A percentile compares a stretch with the other conserved stretches of the same genome.
phyloP scores from a whole-genome alignment of 1,140 invertebrate genomes.

The Theocolax elegans region DNA sequence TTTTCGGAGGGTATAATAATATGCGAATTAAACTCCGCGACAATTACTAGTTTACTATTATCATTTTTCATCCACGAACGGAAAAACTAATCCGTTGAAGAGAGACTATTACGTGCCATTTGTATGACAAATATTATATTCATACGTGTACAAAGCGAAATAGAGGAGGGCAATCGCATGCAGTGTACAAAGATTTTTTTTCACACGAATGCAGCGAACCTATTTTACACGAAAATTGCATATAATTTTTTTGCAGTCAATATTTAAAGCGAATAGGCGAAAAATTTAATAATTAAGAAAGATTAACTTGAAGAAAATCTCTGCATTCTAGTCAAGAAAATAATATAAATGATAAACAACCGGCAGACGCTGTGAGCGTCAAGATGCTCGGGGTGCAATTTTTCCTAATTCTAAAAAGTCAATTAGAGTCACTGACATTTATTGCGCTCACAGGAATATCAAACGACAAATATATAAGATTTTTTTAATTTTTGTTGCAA shows the following conservation, averaged over 20 bases:
- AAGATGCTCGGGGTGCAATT: conserved; percentile 44
- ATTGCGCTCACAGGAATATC: conserved; percentile 1
- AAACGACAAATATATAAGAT: conserved; percentile 18
- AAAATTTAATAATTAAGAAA: background rate
- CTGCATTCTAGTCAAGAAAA: conserved; percentile 46
- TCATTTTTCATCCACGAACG: background rate
- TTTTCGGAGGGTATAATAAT: too few species aligned
- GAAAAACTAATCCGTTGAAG: conserved; percentile 23
- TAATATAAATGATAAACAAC: conserved; percentile 15
- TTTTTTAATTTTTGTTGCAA: too few species aligned
- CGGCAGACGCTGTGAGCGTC: conserved; percentile 42
- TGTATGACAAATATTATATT: conserved; percentile 1
- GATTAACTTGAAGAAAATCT: conserved; percentile 16
- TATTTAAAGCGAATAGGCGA: background rate
- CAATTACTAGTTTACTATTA: background rate
- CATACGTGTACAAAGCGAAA: background rate
- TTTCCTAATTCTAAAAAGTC: conserved; percentile 24
- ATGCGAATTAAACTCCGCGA: background rate
- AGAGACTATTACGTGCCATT: conserved; percentile 1
- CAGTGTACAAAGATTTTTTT: background rate
- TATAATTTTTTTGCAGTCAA: too few species aligned
- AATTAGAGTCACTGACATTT: conserved; percentile 24
- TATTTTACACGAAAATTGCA: background rate
- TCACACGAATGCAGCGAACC: conserved; percentile 3
- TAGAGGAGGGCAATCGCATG: background rate